Evolutionary conservation across 2,797 vertebrate genomes (phyloP).

Genomic region (Sus cebifrons): DNA sequence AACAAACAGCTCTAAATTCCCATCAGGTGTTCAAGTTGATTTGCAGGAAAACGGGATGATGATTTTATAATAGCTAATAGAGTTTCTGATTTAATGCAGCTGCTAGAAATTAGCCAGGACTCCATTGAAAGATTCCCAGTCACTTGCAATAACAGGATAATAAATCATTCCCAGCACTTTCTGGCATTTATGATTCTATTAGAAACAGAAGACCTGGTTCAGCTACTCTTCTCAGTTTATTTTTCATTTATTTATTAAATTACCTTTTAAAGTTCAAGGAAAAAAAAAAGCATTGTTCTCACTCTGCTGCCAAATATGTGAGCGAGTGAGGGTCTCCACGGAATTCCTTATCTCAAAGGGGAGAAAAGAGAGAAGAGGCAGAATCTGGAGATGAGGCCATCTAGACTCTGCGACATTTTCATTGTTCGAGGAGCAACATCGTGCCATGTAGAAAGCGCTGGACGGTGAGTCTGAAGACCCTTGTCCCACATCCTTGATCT

Average conservation of each 20-base stretch:
- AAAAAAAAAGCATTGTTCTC: conserved; percentile 34
- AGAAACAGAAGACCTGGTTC: conserved; percentile 87
- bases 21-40: conserved; percentile 86
- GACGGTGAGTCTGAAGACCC: neutral
- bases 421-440: neutral
- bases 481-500: neutral
- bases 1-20: conserved; percentile 82
- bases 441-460: neutral
- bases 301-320: conserved; percentile 86
- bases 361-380: conserved; percentile 51
- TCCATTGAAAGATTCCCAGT: conserved; percentile 90
- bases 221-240: conserved; percentile 86
- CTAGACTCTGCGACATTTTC: conserved; percentile 28
- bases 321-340: conserved; percentile 77
- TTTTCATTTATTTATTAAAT: conserved; percentile 90
- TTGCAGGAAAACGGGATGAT: conserved; percentile 87
- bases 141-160: conserved; percentile 91
- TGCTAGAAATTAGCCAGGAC: conserved; percentile 91
- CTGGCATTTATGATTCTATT: conserved; percentile 90
- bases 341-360: conserved; percentile 81
- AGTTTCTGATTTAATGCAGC: conserved; percentile 91
- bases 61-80: conserved; percentile 90
- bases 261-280: conserved; percentile 84
- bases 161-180: conserved; percentile 90
- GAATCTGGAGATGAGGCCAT: conserved; percentile 68